Evolutionary conservation across 1,140 invertebrate species (phyloP), one percentile per base, ranked within the genome.

Genomic region (Temnothorax curvispinosus): DNA sequence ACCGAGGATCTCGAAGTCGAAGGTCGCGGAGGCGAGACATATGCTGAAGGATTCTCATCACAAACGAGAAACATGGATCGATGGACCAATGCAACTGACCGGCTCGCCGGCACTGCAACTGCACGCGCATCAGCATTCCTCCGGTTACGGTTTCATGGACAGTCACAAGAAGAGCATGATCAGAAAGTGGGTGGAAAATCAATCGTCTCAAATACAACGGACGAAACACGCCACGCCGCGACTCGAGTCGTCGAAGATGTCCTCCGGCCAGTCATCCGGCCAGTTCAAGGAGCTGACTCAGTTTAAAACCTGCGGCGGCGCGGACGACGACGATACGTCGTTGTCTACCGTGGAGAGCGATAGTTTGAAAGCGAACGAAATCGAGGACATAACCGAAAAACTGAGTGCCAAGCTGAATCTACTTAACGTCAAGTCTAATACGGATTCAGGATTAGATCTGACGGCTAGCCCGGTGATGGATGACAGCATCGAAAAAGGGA

Each of bases 131-230:
- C 96, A 91, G 92, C 95, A 93, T 86, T 93, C 87, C 90, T 94
- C 88, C 89, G 96, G 97, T 0, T 98, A 98, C 91, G 98, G 98
- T 3, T 98, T 98, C 91, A 98, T 98, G 98, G 98, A 99, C 92
- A 97, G 96, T 90, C 98, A 98, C 88, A 99, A 99, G 92, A 98
- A 98, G 92, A 97, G 97, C 86, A 99, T 99, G 98, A 99, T 99
- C 47, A 96, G 98, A 60, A 97, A 98, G 94, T 99, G 98, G 98
- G 98, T 99, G 0, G 98, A 98, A 95, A 98, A 98, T 93, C 98
- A 99, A 95, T 97, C 97, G 1, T 96, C 97, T 9, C 97, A 98
- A 94, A 97, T 98, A 72, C 97, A 95, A 71, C 87, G 92, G 44
- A 92, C 87, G 6, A 95, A 95, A 38, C 93, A 95, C 60, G 77